Percentiles rank a stretch among this genome's conserved stretches.
Conservation (phyloP, 2,888 invertebrate genomes). For the Auanema freiburgensis region DNA sequence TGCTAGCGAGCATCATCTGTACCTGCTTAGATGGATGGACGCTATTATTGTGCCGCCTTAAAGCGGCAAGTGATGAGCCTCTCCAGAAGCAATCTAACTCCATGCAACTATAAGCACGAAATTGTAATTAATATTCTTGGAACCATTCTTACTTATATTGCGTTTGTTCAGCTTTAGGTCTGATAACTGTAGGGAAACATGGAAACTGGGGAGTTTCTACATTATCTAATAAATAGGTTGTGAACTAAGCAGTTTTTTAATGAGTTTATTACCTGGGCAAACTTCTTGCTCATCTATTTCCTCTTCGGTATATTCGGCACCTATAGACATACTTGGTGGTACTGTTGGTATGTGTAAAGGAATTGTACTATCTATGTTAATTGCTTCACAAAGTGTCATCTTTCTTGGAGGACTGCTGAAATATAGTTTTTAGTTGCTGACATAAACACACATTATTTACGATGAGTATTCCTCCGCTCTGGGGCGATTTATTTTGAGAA, state of each 20-base stretch:
- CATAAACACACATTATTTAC: no score
- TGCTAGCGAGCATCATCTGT: conserved; percentile 10
- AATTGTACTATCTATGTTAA: not conserved
- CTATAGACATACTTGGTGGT: conserved; percentile 43
- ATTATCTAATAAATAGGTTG: no score
- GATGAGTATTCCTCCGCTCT: no score
- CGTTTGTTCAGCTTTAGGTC: not conserved
- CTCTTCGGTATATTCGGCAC: conserved; percentile 38
- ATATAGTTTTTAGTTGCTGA: no score
- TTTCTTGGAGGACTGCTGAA: no score
- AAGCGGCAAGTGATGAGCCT: conserved; percentile 30
- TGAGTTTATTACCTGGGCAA: conserved; percentile 2
- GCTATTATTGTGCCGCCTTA: conserved; percentile 27
- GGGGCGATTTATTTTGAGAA: no score
- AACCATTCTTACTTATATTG: conserved; percentile 4
- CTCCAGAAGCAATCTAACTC: conserved; percentile 41
- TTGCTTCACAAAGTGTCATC: no score
- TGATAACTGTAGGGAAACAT: conserved; percentile 3
- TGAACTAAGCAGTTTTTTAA: not conserved
- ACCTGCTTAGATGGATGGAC: conserved; percentile 9
- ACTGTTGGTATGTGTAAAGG: conserved; percentile 30
- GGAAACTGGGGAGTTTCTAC: conserved; percentile 1
- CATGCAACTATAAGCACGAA: conserved; percentile 27
- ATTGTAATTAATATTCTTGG: no score
- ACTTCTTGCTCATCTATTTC: conserved; percentile 31